Percentiles rank a stretch among this genome's conserved stretches.
Conservation (phyloP, 1,140 invertebrate genomes). For the Drosophila nasuta region DNA sequence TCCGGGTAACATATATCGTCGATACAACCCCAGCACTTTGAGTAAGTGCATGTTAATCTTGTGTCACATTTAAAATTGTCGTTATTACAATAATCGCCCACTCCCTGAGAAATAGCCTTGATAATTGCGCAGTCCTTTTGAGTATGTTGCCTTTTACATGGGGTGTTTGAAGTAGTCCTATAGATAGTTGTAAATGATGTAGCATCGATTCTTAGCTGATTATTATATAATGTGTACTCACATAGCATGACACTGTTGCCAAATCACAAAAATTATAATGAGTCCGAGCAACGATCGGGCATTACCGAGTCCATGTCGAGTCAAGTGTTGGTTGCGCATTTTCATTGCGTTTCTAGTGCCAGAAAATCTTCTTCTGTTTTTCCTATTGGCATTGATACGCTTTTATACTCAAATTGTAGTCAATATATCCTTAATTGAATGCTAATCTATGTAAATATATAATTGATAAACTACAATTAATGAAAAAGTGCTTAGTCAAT, state of each 20-base stretch:
- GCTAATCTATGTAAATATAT: constrained; percentile 59
- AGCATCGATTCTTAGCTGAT: neutral
- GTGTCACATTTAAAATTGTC: too few species aligned
- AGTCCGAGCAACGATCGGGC: constrained; percentile 25
- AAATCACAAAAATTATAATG: constrained; percentile 19
- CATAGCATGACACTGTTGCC: constrained; percentile 28
- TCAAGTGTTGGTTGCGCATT: constrained; percentile 43
- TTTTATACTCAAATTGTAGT: constrained; percentile 47
- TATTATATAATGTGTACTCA: constrained; percentile 24
- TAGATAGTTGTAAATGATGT: neutral
- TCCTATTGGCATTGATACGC: neutral
- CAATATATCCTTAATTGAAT: constrained; percentile 32
- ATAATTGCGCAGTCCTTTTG: neutral
- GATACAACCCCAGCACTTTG: neutral
- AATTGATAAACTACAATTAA: constrained; percentile 37
- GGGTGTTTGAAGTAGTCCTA: neutral
- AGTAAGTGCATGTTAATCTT: neutral
- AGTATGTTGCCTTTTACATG: neutral
- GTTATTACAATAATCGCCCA: too few species aligned
- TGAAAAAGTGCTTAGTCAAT: constrained; percentile 24
- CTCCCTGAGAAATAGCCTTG: too few species aligned
- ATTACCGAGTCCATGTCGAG: constrained; percentile 19
- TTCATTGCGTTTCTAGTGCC: constrained; percentile 15
- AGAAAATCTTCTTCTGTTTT: constrained; percentile 17
- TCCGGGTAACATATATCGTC: neutral